Conservation (phyloP, 1,140 invertebrate genomes). For the Campoletis sonorensis region DNA sequence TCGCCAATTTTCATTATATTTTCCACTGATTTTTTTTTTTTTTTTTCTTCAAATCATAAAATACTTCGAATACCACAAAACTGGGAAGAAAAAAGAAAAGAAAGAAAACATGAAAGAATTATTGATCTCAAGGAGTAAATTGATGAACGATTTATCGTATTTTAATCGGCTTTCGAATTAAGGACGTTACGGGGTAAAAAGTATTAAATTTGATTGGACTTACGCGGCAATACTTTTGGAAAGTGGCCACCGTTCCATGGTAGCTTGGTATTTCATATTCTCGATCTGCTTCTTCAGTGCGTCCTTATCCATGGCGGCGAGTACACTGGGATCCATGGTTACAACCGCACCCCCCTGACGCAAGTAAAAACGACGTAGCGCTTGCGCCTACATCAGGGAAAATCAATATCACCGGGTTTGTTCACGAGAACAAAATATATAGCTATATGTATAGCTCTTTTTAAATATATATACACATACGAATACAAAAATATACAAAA, state of each 20-base stretch:
- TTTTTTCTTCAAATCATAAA: too few relatives aligned
- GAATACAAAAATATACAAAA: background rate
- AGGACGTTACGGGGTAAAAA: background rate
- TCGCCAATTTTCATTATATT: too few relatives aligned
- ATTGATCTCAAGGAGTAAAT: too few relatives aligned
- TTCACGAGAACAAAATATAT: constrained; percentile 41
- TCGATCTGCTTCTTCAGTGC: constrained; percentile 97
- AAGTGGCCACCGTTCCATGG: constrained; percentile 96
- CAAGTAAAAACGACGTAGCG: constrained; percentile 67
- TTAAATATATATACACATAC: constrained; percentile 24
- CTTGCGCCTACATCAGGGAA: constrained; percentile 70
- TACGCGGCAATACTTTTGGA: constrained; percentile 96
- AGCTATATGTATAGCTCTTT: background rate
- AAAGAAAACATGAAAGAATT: too few relatives aligned
- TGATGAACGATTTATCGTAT: too few relatives aligned
- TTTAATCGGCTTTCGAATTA: too few relatives aligned
- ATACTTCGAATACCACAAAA: too few relatives aligned
- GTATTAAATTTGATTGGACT: constrained; percentile 78
- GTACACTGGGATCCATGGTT: constrained; percentile 92
- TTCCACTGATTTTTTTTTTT: too few relatives aligned
- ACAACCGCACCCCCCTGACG: constrained; percentile 74
- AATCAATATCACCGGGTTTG: constrained; percentile 70
- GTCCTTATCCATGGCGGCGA: constrained; percentile 97
- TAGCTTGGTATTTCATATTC: constrained; percentile 96
- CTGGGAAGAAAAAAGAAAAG: too few relatives aligned